A percentile compares a stretch with the other conserved stretches of the same genome.
phyloP scores from a whole-genome alignment of 37 sponge, comb jelly and placozoan species.

The Oopsacas minuta region DNA sequence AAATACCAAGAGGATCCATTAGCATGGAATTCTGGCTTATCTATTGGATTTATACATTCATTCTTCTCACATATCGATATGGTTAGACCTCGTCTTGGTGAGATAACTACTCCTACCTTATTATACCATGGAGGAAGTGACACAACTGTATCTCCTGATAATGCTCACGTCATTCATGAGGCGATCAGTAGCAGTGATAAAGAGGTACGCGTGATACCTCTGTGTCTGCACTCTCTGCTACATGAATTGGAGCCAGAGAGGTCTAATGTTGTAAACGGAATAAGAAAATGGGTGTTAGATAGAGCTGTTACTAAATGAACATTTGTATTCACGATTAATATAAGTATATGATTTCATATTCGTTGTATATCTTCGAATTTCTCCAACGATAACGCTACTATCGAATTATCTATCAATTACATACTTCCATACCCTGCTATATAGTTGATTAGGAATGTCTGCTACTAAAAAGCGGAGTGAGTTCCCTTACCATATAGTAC shows the following conservation, averaged over 20 bases:
- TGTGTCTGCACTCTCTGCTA: slow-evolving; percentile 4
- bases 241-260: slow-evolving; percentile 14
- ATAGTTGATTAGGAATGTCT: too few relatives aligned
- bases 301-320: background rate
- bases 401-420: too few relatives aligned
- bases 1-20: background rate
- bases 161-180: background rate
- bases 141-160: background rate
- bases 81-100: background rate
- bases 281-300: background rate
- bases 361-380: too few relatives aligned
- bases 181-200: background rate
- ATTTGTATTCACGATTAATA: too few relatives aligned
- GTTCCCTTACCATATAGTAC: background rate
- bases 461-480: background rate
- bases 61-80: background rate
- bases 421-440: too few relatives aligned
- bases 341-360: too few relatives aligned
- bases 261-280: background rate
- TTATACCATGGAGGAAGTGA: background rate
- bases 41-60: background rate
- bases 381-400: too few relatives aligned
- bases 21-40: background rate
- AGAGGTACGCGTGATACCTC: slow-evolving; percentile 4
- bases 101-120: background rate